phyloP scores from a whole-genome alignment of 2,797 vertebrate species.

The Agapornis canus region DNA sequence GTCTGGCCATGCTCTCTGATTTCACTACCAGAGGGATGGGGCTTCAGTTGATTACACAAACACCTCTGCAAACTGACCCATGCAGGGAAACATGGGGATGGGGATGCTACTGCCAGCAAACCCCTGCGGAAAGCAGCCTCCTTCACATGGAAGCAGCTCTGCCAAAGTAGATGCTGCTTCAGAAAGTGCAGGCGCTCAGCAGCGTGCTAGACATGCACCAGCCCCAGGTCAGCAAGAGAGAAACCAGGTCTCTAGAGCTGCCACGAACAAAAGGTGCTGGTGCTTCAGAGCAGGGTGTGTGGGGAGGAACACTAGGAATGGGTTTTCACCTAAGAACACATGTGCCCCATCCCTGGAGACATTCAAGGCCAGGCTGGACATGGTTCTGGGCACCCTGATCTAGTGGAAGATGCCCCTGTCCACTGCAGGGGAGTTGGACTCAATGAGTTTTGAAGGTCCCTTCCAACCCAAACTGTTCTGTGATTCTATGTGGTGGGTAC shows the following conservation, averaged over 20 bases:
- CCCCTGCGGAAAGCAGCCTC: not conserved
- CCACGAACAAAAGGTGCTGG: not conserved
- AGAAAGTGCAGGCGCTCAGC: not conserved
- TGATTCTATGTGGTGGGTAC: not conserved
- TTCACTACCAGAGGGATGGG: not conserved
- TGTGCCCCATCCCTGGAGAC: not conserved
- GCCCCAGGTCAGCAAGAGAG: not conserved
- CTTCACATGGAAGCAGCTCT: not conserved
- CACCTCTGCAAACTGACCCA: not conserved
- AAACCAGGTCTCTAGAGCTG: not conserved
- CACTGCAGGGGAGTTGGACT: not conserved
- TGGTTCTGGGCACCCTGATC: not conserved
- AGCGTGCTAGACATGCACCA: not conserved
- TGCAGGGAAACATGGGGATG: fast-evolving
- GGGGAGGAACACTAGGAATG: not conserved
- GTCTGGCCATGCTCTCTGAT: not conserved
- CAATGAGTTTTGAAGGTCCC: too few species aligned
- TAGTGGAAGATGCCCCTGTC: not conserved
- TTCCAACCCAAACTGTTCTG: not conserved
- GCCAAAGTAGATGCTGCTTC: not conserved
- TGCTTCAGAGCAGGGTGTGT: not conserved
- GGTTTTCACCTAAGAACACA: fast-evolving
- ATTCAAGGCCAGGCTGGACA: not conserved
- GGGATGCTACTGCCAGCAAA: not conserved
- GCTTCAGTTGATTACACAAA: not conserved